These are phyloP conservation scores for Nemoura dubitans DNA, from an alignment of 2,888 invertebrate genomes.

Conservation along the genomic window DNA sequence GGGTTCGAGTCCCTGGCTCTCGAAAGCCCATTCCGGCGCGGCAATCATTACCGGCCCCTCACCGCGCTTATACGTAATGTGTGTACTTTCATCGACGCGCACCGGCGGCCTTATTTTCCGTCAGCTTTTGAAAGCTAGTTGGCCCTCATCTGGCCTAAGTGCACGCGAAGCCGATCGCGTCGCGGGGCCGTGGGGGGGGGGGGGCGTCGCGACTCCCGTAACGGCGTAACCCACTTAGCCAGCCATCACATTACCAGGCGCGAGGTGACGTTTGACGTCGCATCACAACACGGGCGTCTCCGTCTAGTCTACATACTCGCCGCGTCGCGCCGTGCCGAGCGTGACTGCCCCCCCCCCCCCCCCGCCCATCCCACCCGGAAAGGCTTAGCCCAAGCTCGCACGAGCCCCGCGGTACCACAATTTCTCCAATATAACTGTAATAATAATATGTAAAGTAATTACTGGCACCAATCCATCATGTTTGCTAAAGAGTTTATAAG, in stretches of 20 bases:
- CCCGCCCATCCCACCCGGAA: background rate
- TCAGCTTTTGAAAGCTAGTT: background rate
- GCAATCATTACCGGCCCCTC: background rate
- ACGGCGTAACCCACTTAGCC: conserved; percentile 28
- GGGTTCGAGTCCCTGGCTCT: background rate
- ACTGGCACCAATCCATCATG: background rate
- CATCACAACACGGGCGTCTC: background rate
- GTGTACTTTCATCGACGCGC: background rate
- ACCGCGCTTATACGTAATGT: background rate
- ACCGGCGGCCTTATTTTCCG: background rate
- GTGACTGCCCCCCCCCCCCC: background rate
- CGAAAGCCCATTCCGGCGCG: background rate
- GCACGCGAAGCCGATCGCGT: conserved; percentile 12
- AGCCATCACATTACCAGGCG: conserved; percentile 15
- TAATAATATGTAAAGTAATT: background rate
- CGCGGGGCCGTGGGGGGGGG: background rate
- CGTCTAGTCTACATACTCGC: background rate
- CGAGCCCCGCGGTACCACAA: too few species aligned
- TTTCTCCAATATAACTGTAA: background rate
- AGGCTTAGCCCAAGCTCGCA: too few species aligned
- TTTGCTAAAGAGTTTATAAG: conserved; percentile 7
- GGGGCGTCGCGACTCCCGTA: conserved; percentile 9
- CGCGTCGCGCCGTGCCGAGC: too few species aligned
- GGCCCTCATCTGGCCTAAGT: conserved; percentile 27
- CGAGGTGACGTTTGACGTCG: background rate